Evolutionary conservation across 2,888 invertebrate genomes (phyloP), one percentile per base, ranked within the genome.

Genomic region (Drosophila anomalata): DNA sequence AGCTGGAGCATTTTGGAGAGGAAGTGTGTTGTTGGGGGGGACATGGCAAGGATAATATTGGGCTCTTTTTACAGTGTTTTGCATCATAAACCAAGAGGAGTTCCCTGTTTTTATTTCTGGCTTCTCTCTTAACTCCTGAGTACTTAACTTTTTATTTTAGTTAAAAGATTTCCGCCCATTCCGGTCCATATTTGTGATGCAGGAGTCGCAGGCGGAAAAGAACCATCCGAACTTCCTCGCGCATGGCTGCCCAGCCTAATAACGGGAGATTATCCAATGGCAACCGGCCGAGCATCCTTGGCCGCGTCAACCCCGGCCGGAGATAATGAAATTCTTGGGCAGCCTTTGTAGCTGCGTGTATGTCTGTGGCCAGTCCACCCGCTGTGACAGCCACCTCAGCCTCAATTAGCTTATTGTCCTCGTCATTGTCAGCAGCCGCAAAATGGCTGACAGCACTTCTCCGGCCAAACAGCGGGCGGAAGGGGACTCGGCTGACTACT

Each of bases 211-310:
- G 31, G 2, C 20, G 6, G 14, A 44, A 54, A 24, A 61, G 69
- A 50, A 50, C 24, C 52, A 54, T 12, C 58, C 29, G 8, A 50
- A 52, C 56, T 31, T 29, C 56, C 36, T 14, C 20, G 42, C 59
- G 59, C 65, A 51, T 29, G 62, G 63, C 26, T 76, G 78, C 60
- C 55, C 72, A 60, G 57, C 52, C 70, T 73, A 71, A 78, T 70
- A 65, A 66, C 56, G 58, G 52, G 46, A 77, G 75, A 87, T 80
- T 77, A 83, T 84, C 82, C 87, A 87, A 87, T 83, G 59, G 82
- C 77, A 87, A 87, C 82, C 75, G 59, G 52, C 53, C 78, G 41
- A 29, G 29, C 55, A 36, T 41, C 1, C 42, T 36, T 17, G 47
- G 20, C 12, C 12, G 31, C 31, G 48, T 41, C 71, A 63, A 51